phyloP scores from a whole-genome alignment of 2,888 invertebrate species.

The Pediacus dermestoides region DNA sequence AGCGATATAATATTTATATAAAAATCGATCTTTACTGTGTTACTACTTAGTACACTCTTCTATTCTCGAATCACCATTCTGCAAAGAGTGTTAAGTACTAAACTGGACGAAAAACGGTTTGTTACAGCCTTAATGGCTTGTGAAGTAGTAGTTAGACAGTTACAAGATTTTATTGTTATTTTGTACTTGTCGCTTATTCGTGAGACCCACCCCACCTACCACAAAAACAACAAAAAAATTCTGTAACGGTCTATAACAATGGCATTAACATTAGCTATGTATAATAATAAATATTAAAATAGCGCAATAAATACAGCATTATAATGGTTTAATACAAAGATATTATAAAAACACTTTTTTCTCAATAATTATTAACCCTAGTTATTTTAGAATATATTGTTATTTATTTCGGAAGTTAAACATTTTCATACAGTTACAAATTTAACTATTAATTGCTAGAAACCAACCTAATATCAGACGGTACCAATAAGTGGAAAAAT shows the following conservation, averaged over 20 bases:
- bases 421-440: too few species aligned
- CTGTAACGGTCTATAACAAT: conserved; percentile 16
- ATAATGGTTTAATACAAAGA: conserved; percentile 30
- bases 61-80: conserved; percentile 14
- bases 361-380: conserved; percentile 14
- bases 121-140: conserved; percentile 17
- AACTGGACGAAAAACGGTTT: conserved; percentile 40
- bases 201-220: too few species aligned
- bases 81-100: conserved; percentile 37
- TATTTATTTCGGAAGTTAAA: too few species aligned
- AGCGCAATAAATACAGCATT: conserved; percentile 40
- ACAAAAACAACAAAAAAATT: too few species aligned
- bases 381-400: conserved; percentile 29
- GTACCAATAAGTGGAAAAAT: too few species aligned
- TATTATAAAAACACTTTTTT: conserved; percentile 27
- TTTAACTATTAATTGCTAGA: too few species aligned
- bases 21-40: conserved; percentile 32
- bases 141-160: too few species aligned
- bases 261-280: conserved; percentile 17
- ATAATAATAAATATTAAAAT: conserved; percentile 34
- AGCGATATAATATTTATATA: conserved; percentile 33
- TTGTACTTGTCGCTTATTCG: too few species aligned
- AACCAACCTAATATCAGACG: too few species aligned
- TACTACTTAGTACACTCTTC: conserved; percentile 23
- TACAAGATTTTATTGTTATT: too few species aligned